phyloP scores from a whole-genome alignment of 2,888 invertebrate genomes.

The Nymphalis urticae region DNA sequence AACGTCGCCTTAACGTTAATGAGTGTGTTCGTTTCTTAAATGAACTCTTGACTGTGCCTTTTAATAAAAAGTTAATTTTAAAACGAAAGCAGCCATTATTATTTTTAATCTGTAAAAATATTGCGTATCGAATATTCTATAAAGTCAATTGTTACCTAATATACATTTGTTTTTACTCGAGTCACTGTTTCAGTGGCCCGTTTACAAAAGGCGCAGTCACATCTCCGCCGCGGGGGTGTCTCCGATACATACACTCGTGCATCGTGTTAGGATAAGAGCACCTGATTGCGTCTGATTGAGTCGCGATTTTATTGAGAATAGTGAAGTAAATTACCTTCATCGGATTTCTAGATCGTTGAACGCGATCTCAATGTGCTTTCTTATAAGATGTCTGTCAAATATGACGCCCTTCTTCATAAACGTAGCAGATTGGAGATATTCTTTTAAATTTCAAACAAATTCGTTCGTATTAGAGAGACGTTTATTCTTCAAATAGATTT shows the following conservation, averaged over 20 bases:
- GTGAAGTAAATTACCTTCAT: constrained; percentile 12
- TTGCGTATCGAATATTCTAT: constrained; percentile 1
- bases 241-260: constrained; percentile 40
- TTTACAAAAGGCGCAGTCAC: constrained; percentile 54
- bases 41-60: too few relatives aligned
- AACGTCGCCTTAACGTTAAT: too few relatives aligned
- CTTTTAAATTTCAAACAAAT: background rate
- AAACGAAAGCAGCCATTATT: too few relatives aligned
- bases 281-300: constrained; percentile 76
- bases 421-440: background rate
- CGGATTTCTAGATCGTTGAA: constrained; percentile 10
- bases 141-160: background rate
- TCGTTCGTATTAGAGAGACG: background rate
- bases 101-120: too few relatives aligned
- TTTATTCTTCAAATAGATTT: background rate
- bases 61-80: too few relatives aligned
- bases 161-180: background rate
- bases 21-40: too few relatives aligned
- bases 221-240: constrained; percentile 46
- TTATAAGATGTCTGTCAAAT: background rate
- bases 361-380: background rate
- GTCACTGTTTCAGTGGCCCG: constrained; percentile 46
- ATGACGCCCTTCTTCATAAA: background rate
- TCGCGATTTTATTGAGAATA: constrained; percentile 53
- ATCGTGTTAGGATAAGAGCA: constrained; percentile 60